A percentile compares a stretch with the other conserved stretches of the same genome.
These are phyloP conservation scores for Donacobius atricapilla DNA, from an alignment of 2,113 vertebrate species.

Conservation along the genomic window DNA sequence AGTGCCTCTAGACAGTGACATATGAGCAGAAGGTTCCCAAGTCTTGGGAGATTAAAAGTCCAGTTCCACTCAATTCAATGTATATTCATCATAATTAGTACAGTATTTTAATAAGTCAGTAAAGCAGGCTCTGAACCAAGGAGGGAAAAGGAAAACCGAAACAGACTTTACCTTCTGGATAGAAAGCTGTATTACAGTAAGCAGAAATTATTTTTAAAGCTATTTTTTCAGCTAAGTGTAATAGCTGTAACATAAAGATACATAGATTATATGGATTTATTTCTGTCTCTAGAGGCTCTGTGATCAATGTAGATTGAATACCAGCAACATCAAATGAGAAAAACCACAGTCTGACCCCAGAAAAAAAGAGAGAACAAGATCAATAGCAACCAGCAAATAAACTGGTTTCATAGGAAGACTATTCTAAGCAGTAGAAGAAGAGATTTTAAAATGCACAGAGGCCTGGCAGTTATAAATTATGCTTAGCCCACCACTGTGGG, in stretches of 20 bases:
- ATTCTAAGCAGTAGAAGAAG: not conserved
- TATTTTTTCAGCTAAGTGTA: not conserved
- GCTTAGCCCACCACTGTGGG: not conserved
- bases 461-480: not conserved
- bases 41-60: not conserved
- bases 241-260: not conserved
- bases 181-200: not conserved
- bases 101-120: not conserved
- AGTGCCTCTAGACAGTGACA: not conserved
- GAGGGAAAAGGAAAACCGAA: rapidly evolving
- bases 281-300: not conserved
- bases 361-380: not conserved
- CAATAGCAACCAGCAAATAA: not conserved
- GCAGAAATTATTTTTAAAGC: not conserved
- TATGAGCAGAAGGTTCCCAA: not conserved
- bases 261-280: not conserved
- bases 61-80: not conserved
- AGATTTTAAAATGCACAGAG: not conserved
- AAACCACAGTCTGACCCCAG: not conserved
- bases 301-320: not conserved
- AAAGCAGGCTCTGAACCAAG: not conserved
- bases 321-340: not conserved
- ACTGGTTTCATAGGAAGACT: not conserved
- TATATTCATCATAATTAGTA: not conserved
- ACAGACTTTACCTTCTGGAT: not conserved